Conservation (phyloP, 2,797 vertebrate species). For the Numenius phaeopus region DNA sequence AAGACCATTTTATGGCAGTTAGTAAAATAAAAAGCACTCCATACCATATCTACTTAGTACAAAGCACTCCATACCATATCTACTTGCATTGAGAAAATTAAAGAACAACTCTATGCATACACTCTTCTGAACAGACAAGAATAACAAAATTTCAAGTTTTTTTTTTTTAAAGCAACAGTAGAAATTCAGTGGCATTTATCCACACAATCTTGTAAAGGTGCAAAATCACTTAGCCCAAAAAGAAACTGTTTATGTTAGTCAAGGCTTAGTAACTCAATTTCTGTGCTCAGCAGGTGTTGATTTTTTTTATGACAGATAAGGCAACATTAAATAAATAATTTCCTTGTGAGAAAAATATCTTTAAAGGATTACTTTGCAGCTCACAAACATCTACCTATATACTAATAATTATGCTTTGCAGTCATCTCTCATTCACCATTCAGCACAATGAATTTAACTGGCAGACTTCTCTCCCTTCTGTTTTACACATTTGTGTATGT, state of each 20-base stretch:
- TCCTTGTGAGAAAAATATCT: neutral
- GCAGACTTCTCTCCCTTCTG: neutral
- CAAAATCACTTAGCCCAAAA: neutral
- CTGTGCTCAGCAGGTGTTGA: neutral
- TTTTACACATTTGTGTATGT: accelerated
- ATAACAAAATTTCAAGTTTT: neutral
- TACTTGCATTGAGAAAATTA: neutral
- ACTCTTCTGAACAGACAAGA: neutral
- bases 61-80: neutral
- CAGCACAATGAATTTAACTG: neutral
- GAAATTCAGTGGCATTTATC: neutral
- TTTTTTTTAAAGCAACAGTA: neutral
- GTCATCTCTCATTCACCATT: neutral
- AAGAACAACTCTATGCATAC: neutral
- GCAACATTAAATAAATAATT: neutral
- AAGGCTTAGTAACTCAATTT: neutral
- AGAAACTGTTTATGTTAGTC: neutral
- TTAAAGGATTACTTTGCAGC: neutral
- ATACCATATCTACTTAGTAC: neutral
- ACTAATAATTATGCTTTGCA: neutral
- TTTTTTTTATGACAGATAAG: neutral
- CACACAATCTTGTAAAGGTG: neutral
- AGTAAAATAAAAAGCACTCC: neutral
- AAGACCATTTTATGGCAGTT: neutral
- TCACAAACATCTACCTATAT: neutral